phyloP scores from a whole-genome alignment of 2,797 vertebrate genomes.

The Cuculus canorus region DNA sequence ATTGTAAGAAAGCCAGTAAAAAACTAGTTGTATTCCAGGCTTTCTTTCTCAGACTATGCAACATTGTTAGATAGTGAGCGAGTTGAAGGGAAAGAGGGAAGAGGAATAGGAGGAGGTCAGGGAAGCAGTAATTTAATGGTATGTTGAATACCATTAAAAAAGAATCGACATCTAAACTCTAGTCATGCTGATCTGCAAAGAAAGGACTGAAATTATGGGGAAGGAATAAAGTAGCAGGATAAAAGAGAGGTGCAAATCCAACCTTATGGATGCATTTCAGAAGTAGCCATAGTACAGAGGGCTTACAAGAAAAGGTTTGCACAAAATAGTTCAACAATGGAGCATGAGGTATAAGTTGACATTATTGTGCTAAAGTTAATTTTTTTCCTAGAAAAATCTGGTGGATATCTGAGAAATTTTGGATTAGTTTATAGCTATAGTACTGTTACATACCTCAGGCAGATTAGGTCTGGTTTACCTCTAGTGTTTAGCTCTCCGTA shows the following conservation, averaged over 20 bases:
- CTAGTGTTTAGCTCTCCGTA: background rate
- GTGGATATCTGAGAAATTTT: background rate
- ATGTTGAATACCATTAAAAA: background rate
- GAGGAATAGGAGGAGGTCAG: background rate
- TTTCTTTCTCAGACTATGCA: background rate
- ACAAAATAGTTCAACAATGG: background rate
- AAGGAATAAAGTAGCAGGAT: background rate
- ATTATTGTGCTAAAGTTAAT: background rate
- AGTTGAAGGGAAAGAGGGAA: background rate
- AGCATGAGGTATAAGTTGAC: background rate
- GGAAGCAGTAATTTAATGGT: background rate
- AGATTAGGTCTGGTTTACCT: background rate
- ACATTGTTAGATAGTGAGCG: background rate
- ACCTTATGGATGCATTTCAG: background rate
- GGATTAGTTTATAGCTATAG: background rate
- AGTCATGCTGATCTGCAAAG: background rate
- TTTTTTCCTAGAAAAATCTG: background rate
- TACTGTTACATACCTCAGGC: background rate
- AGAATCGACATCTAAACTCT: background rate
- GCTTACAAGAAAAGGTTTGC: background rate
- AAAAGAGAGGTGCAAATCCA: background rate
- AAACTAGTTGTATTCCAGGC: background rate
- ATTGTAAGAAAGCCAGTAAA: background rate
- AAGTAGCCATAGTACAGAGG: background rate
- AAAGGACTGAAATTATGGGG: background rate